Evolutionary conservation across 2,113 vertebrate species (phyloP).

Genomic region (Cinclus cinclus): DNA sequence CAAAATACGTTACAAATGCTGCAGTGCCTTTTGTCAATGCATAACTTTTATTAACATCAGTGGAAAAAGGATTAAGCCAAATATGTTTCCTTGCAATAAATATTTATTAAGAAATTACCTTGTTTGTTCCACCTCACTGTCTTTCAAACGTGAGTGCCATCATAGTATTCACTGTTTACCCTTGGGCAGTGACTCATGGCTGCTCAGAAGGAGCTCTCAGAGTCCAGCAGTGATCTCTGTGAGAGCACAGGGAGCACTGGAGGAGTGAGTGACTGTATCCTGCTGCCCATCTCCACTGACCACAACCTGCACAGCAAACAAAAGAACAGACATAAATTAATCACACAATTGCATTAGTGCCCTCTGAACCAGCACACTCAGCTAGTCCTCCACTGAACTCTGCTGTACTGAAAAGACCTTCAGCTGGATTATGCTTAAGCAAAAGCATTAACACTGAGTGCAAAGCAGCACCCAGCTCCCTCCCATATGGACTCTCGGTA

Average conservation of each 20-base stretch:
- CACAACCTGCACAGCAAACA: background rate
- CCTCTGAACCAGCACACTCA: slow-evolving; percentile 23
- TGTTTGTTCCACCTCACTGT: background rate
- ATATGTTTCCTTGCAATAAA: background rate
- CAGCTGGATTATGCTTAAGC: slow-evolving; percentile 26
- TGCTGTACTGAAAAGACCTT: slow-evolving; percentile 26
- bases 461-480: background rate
- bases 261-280: background rate
- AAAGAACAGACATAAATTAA: background rate
- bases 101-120: slow-evolving; percentile 26
- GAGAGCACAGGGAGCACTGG: background rate
- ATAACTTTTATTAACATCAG: background rate
- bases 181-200: background rate
- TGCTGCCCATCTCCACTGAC: background rate
- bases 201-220: background rate
- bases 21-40: background rate
- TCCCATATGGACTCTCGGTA: accelerated
- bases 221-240: background rate
- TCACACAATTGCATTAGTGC: slow-evolving; percentile 51
- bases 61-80: background rate
- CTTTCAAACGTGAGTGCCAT: background rate
- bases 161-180: background rate
- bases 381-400: slow-evolving; percentile 34
- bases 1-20: background rate
- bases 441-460: background rate